Evolutionary conservation across 2,888 invertebrate species (phyloP).

Genomic region (Oasisia sp.): DNA sequence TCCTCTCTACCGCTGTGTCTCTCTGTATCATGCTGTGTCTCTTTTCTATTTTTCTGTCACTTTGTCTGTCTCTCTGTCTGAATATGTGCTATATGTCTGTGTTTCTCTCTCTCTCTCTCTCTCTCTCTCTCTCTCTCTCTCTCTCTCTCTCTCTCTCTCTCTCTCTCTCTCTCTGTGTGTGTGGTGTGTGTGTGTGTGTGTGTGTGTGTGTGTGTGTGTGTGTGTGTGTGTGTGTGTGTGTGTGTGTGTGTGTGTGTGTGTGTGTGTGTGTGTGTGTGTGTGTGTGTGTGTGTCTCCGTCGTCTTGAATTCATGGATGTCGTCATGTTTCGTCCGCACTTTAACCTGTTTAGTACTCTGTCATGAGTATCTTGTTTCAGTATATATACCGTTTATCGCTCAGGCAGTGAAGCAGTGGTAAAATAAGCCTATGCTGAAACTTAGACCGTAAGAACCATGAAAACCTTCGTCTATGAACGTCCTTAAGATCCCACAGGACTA

Average conservation of each 20-base stretch:
- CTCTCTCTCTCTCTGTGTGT: background rate
- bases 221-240: too few species aligned
- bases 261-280: background rate
- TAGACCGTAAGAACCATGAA: too few species aligned
- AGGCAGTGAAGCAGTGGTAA: background rate
- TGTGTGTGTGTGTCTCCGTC: conserved; percentile 7
- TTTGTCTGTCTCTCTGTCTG: background rate
- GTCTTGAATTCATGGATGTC: background rate
- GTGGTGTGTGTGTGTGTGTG: too few species aligned
- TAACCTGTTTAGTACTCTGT: background rate
- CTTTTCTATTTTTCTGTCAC: background rate
- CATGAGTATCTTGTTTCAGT: background rate
- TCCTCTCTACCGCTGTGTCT: background rate
- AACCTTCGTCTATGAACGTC: too few species aligned
- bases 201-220: too few species aligned
- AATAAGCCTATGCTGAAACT: too few species aligned
- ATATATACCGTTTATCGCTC: background rate
- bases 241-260: conserved; percentile 20
- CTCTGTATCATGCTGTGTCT: background rate
- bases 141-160: background rate
- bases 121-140: conserved; percentile 19
- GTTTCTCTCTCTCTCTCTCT: background rate
- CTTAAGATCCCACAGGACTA: too few species aligned
- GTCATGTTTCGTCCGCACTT: background rate
- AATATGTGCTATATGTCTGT: too few species aligned